phyloP scores from a whole-genome alignment of 2,888 invertebrate species.

The Apeira syringaria region DNA sequence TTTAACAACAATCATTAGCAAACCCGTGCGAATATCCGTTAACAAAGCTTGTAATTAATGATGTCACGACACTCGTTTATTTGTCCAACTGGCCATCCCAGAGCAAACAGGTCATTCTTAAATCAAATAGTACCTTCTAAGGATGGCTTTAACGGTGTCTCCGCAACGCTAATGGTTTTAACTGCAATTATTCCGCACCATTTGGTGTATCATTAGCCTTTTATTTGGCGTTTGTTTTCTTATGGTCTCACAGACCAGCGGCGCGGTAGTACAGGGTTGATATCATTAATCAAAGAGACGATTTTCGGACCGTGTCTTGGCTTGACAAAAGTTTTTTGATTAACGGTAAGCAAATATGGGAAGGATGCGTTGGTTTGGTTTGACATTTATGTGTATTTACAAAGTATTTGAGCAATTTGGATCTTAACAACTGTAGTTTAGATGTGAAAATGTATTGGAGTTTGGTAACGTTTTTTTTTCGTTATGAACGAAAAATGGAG shows the following conservation, averaged over 20 bases:
- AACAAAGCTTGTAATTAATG: slow-evolving; percentile 68
- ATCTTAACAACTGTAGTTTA: not conserved
- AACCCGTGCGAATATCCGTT: slow-evolving; percentile 44
- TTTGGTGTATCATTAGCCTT: slow-evolving; percentile 74
- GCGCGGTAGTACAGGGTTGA: slow-evolving; percentile 55
- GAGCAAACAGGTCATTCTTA: slow-evolving; percentile 70
- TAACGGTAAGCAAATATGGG: slow-evolving; percentile 73
- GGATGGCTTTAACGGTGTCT: slow-evolving; percentile 42
- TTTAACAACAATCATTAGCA: slow-evolving; percentile 22
- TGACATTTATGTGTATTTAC: slow-evolving; percentile 19
- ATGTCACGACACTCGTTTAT: slow-evolving; percentile 60
- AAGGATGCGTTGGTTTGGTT: slow-evolving; percentile 36
- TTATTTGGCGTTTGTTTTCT: slow-evolving; percentile 70
- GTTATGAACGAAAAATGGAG: slow-evolving; percentile 20
- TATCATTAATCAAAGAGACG: slow-evolving; percentile 67
- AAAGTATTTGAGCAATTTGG: not conserved
- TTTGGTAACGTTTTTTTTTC: slow-evolving; percentile 11
- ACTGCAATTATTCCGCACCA: slow-evolving; percentile 71
- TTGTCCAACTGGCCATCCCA: slow-evolving; percentile 64
- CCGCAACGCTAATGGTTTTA: slow-evolving; percentile 57
- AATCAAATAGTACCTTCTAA: slow-evolving; percentile 44
- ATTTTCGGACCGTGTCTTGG: slow-evolving; percentile 43
- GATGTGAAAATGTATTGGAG: slow-evolving; percentile 5
- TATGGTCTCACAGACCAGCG: slow-evolving; percentile 53
- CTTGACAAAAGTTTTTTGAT: slow-evolving; percentile 73